phyloP scores from a whole-genome alignment of 2,888 invertebrate species.

The Panorpa germanica region DNA sequence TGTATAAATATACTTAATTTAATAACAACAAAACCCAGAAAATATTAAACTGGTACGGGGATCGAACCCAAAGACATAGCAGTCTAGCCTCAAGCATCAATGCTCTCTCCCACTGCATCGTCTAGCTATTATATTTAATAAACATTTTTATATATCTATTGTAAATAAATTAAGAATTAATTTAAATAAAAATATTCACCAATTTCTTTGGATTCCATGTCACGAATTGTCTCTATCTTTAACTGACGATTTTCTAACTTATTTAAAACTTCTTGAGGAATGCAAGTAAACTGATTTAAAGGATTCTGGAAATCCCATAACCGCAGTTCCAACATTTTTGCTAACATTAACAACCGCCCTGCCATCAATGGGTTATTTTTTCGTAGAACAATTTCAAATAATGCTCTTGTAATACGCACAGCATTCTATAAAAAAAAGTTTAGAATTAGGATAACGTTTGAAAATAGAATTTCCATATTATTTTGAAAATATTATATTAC shows the following conservation, averaged over 20 bases:
- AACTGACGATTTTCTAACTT: slow-evolving; percentile 66
- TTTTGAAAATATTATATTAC: slow-evolving; percentile 23
- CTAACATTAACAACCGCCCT: slow-evolving; percentile 62
- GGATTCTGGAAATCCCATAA: slow-evolving; percentile 79
- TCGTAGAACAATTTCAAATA: slow-evolving; percentile 84
- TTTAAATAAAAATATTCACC: slow-evolving; percentile 31
- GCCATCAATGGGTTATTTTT: slow-evolving; percentile 84
- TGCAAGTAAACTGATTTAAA: slow-evolving; percentile 63
- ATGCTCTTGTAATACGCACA: slow-evolving; percentile 71
- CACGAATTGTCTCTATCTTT: slow-evolving; percentile 56
- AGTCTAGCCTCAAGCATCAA: too few relatives aligned
- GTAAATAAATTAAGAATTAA: too few relatives aligned
- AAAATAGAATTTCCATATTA: background rate
- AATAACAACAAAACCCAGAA: too few relatives aligned
- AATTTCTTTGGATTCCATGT: slow-evolving; percentile 76
- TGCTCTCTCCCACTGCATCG: too few relatives aligned
- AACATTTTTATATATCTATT: too few relatives aligned
- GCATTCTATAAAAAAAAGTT: slow-evolving; percentile 52
- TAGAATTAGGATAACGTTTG: slow-evolving; percentile 20
- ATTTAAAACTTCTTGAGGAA: slow-evolving; percentile 57
- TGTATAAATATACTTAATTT: too few relatives aligned
- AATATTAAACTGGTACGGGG: too few relatives aligned
- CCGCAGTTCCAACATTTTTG: slow-evolving; percentile 85
- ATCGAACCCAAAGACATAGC: too few relatives aligned
- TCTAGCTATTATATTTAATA: too few relatives aligned